These are phyloP conservation scores for Cacoxenus indagator DNA, from an alignment of 2,888 invertebrate genomes.

Conservation along the genomic window DNA sequence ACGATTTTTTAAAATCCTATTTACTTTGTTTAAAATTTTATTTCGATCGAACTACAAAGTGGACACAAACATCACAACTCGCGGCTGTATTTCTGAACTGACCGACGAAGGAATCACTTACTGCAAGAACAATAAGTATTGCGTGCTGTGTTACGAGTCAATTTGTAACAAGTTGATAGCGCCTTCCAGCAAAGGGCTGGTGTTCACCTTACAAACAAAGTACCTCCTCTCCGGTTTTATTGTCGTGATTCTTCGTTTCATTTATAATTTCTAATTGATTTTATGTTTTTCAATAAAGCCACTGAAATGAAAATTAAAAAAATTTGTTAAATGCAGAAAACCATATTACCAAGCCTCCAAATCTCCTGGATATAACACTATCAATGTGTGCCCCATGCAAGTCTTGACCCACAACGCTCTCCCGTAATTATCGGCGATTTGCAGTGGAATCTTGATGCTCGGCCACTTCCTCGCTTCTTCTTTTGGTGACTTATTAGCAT, in stretches of 20 bases:
- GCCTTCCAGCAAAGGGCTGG: constrained; percentile 7
- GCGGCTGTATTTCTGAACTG: constrained; percentile 58
- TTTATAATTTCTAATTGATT: too few species aligned
- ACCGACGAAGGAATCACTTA: constrained; percentile 40
- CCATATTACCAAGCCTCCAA: too few species aligned
- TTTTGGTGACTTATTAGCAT: too few species aligned
- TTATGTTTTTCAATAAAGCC: too few species aligned
- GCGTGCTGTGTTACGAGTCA: constrained; percentile 47
- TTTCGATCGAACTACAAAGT: constrained; percentile 32
- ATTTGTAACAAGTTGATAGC: constrained; percentile 49
- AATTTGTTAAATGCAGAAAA: too few species aligned
- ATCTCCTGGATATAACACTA: background rate
- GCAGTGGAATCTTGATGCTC: background rate
- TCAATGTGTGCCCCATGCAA: background rate
- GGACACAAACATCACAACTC: constrained; percentile 46
- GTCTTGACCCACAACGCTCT: background rate
- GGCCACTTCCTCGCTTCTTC: background rate
- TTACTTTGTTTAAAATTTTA: too few species aligned
- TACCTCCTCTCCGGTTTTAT: too few species aligned
- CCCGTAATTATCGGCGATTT: background rate
- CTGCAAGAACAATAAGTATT: constrained; percentile 48
- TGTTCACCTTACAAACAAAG: too few species aligned
- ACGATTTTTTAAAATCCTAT: too few species aligned
- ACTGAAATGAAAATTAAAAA: too few species aligned
- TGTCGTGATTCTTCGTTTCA: too few species aligned